Conservation (phyloP, 2,113 vertebrate genomes). For the Aptenodytes patagonicus region DNA sequence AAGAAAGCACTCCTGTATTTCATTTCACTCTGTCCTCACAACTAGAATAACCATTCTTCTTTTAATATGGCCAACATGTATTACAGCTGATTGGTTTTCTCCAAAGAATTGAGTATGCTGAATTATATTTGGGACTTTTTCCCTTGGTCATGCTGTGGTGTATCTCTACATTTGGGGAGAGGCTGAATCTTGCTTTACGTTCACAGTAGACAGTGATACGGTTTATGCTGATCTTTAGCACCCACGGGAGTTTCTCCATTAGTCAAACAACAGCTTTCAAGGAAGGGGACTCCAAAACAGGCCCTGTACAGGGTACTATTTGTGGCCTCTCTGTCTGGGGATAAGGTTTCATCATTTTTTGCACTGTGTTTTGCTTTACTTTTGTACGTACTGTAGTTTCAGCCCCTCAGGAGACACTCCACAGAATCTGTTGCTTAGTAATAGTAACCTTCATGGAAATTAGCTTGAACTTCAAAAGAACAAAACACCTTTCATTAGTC, state of each 20-base stretch:
- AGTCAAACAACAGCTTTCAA: not conserved
- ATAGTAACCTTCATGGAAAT: conserved; percentile 74
- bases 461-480: conserved; percentile 82
- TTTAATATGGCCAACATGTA: not conserved
- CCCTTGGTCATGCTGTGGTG: not conserved
- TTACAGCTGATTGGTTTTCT: not conserved
- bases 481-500: conserved; percentile 74
- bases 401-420: conserved; percentile 61
- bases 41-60: not conserved
- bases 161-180: not conserved
- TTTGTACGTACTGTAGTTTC: not conserved
- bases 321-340: not conserved
- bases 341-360: not conserved
- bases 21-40: not conserved
- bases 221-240: not conserved
- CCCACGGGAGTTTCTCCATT: not conserved
- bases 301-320: not conserved
- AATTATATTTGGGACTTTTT: not conserved
- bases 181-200: not conserved
- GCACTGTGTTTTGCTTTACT: not conserved
- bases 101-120: not conserved
- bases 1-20: not conserved
- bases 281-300: not conserved
- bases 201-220: rapidly evolving
- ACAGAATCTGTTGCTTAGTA: conserved; percentile 81